Percentiles rank a stretch among this genome's conserved stretches.
These are phyloP conservation scores for Drosophila setifemur DNA, from an alignment of 1,140 invertebrate genomes.

Conservation along the genomic window DNA sequence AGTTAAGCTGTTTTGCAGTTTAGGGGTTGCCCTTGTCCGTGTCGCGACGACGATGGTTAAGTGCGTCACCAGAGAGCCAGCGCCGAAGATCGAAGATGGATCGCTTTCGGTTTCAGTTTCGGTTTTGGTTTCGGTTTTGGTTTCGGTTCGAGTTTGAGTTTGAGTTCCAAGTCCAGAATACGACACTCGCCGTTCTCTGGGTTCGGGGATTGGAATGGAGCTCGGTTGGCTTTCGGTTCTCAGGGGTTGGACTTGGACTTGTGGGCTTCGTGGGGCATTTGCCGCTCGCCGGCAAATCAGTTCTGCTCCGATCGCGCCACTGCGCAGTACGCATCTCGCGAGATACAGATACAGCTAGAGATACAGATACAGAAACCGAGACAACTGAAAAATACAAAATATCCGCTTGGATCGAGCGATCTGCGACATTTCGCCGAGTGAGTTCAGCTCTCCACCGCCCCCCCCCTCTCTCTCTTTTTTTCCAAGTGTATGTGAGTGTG, in stretches of 20 bases:
- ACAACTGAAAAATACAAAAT: neutral
- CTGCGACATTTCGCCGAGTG: conserved; percentile 33
- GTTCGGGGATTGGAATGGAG: neutral
- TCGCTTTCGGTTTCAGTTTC: neutral
- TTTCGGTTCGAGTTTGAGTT: conserved; percentile 1
- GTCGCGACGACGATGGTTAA: neutral
- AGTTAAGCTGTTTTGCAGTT: conserved; percentile 8
- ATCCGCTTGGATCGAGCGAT: neutral
- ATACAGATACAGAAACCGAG: too few relatives aligned
- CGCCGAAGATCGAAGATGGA: conserved; percentile 1
- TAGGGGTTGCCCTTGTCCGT: conserved; percentile 20
- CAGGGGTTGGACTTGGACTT: conserved; percentile 38
- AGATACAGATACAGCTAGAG: too few relatives aligned
- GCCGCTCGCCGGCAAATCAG: conserved; percentile 63
- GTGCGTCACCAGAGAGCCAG: neutral
- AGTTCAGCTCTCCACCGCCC: conserved; percentile 12
- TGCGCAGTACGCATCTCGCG: conserved; percentile 50
- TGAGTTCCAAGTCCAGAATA: neutral
- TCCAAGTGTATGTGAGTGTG: conserved; percentile 3
- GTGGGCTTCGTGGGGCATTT: conserved; percentile 26
- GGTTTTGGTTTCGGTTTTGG: neutral
- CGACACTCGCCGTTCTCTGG: neutral
- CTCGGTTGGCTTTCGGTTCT: neutral
- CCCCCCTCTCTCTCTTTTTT: neutral
- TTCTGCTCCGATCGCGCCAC: conserved; percentile 73